Evolutionary conservation across 2,888 invertebrate species (phyloP).

Genomic region (Diarsia dahlii): DNA sequence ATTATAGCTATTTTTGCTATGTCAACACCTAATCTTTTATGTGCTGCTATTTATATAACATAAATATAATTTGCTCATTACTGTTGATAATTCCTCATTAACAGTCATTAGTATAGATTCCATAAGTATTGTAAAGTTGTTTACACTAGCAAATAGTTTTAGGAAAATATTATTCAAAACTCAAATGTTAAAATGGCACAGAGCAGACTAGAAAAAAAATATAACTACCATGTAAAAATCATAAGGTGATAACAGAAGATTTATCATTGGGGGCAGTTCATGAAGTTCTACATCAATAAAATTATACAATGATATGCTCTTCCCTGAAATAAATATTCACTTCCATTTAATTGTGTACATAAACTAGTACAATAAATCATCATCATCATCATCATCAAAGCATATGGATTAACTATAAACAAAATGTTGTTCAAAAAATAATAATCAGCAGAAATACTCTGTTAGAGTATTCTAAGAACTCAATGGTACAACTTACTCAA

Average conservation of each 20-base stretch:
- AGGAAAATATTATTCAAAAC: not conserved
- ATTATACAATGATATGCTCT: too few species aligned
- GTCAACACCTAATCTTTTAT: conserved; percentile 16
- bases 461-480: not conserved
- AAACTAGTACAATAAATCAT: not conserved
- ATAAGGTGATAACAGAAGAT: not conserved
- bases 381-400: too few species aligned
- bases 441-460: not conserved
- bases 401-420: not conserved
- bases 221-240: not conserved
- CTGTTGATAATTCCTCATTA: conserved; percentile 19
- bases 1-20: not conserved
- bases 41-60: not conserved
- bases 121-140: conserved; percentile 3
- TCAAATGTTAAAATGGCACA: not conserved
- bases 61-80: conserved; percentile 36
- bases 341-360: not conserved
- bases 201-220: too few species aligned
- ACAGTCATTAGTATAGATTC: conserved; percentile 4
- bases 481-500: not conserved
- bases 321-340: not conserved
- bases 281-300: not conserved
- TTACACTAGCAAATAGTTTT: not conserved
- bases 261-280: not conserved
- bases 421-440: not conserved